Evolutionary conservation across 2,113 vertebrate species (phyloP), one percentile per base, ranked within the genome.

Genomic region (Corydoras sp.): DNA sequence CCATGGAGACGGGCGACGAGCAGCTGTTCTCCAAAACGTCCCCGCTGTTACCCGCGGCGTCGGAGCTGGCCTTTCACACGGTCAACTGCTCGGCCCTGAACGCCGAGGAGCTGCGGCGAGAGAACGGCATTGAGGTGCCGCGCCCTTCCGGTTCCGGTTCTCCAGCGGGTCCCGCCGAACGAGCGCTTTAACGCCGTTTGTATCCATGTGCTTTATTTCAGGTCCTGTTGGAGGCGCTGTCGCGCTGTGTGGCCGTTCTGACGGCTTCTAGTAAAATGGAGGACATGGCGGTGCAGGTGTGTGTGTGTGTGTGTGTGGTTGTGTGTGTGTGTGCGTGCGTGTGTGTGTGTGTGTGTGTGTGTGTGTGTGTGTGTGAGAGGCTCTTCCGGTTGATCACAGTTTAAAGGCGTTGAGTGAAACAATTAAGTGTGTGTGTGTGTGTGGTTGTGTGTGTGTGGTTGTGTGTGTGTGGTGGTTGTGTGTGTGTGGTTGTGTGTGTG

Each of bases 81-180:
- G 95, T 99, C 79, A 99, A 89, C 86, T 99, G 97, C 77, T 99
- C 97, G 2, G 95, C 97, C 12, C 92, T 99, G 13, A 99, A 99
- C 10, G 97, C 96, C 0, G 97, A 99, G 83, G 97, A 99, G 77
- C 86, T 99, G 55, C 90, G 97, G 15, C 88, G 97, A 15, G 97
- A 99, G 83, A 94, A 82, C 55, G 97, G 97, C 77, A 95, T 98
- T 60, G 95, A 99, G 93, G 97, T 99, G 81, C 13, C 18, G 18
- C 18, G 18, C 1, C 18, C 18, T 24, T 24, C 18, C 18, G 18
- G 18, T 24, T 24, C 18, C 18, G 18, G 18, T 24, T 24, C 18
- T 24, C 18, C 18, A 2, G 18, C 18, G 18, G 18, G 18, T 24
- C 18, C 18, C 50, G 32, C 51, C 24, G 48, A 30, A 2, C 3